phyloP scores from a whole-genome alignment of 2,888 invertebrate genomes.

The Hoplodrina blanda region DNA sequence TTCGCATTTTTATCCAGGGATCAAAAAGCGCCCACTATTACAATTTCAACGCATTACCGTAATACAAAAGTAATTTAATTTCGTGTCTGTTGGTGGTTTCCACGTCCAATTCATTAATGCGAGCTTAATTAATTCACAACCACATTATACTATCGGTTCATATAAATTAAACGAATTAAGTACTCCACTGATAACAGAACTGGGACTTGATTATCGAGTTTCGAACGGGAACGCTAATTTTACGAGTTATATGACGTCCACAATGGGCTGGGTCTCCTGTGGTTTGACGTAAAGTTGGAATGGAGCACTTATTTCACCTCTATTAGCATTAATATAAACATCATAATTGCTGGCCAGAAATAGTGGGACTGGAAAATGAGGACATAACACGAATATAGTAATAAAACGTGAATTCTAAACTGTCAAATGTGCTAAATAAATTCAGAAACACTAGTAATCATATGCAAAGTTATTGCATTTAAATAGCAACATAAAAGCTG shows the following conservation, averaged over 20 bases:
- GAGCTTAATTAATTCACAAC: constrained; percentile 76
- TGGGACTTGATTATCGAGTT: constrained; percentile 66
- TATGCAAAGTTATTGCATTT: constrained; percentile 46
- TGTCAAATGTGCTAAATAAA: constrained; percentile 48
- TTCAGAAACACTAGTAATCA: constrained; percentile 32
- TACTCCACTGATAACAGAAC: constrained; percentile 69
- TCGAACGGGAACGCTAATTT: constrained; percentile 64
- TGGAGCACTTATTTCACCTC: constrained; percentile 45
- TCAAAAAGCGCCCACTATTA: constrained; percentile 81
- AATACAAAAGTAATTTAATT: constrained; percentile 81
- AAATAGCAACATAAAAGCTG: constrained; percentile 41
- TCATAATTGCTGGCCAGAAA: constrained; percentile 30
- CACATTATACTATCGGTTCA: constrained; percentile 70
- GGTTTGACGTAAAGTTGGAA: constrained; percentile 53
- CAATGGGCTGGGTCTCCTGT: constrained; percentile 57
- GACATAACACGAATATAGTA: constrained; percentile 34
- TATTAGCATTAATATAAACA: constrained; percentile 56
- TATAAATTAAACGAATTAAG: constrained; percentile 74
- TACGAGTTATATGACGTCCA: constrained; percentile 50
- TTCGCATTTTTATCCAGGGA: constrained; percentile 79
- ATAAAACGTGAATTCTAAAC: constrained; percentile 36
- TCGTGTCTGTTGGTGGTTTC: constrained; percentile 73
- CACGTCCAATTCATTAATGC: constrained; percentile 79
- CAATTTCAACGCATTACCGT: constrained; percentile 79
- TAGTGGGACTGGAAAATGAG: constrained; percentile 37